phyloP scores from a whole-genome alignment of 2,113 vertebrate species.

The Vireo altiloquus region DNA sequence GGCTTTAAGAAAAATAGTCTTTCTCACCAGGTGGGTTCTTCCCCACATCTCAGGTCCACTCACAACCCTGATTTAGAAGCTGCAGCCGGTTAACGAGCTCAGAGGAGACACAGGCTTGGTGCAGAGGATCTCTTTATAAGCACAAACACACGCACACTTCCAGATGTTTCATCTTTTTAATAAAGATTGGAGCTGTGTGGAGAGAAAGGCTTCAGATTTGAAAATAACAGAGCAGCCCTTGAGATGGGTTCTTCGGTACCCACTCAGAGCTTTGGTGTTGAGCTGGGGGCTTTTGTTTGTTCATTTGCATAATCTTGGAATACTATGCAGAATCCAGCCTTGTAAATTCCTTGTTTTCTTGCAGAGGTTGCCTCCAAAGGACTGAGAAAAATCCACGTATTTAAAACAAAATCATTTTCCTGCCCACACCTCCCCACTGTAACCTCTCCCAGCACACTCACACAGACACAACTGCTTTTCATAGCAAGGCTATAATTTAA shows the following conservation, averaged over 20 bases:
- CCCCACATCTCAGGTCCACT: background rate
- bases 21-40: conserved; percentile 44
- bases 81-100: conserved; percentile 54
- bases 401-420: conserved; percentile 23
- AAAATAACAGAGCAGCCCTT: background rate
- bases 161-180: conserved; percentile 51
- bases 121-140: background rate
- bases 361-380: conserved; percentile 23
- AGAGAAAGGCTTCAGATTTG: background rate
- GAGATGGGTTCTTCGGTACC: background rate
- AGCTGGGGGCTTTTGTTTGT: background rate
- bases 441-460: background rate
- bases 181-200: background rate
- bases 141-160: background rate
- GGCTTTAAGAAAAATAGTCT: conserved; percentile 50
- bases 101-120: conserved; percentile 32
- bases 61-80: conserved; percentile 49
- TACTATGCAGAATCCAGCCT: conserved; percentile 2
- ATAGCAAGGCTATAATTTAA: conserved; percentile 70
- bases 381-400: background rate
- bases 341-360: background rate
- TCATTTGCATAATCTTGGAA: background rate
- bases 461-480: conserved; percentile 27
- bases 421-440: background rate
- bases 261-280: background rate